These are phyloP conservation scores for Troglohyphantes excavatus DNA, from an alignment of 2,888 invertebrate species.

Conservation along the genomic window DNA sequence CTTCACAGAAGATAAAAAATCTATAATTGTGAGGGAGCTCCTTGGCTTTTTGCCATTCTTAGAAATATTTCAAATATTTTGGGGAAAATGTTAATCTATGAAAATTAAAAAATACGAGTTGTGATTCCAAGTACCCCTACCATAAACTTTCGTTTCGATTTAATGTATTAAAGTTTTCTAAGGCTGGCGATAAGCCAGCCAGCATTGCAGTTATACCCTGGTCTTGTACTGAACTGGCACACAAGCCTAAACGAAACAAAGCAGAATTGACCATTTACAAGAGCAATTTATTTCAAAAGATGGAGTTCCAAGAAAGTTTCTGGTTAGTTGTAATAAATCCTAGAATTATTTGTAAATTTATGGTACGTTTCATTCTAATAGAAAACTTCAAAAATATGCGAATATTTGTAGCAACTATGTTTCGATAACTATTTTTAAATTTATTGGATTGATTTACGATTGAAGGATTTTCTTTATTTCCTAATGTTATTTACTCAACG, in stretches of 20 bases:
- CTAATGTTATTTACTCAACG: too few relatives aligned
- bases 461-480: too few relatives aligned
- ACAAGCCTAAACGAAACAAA: not conserved
- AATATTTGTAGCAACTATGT: too few relatives aligned
- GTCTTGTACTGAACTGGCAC: not conserved
- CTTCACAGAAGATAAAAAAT: not conserved
- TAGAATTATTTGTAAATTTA: not conserved
- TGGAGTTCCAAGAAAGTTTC: too few relatives aligned
- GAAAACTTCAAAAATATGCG: too few relatives aligned
- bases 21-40: not conserved
- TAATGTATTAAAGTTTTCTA: constrained; percentile 5
- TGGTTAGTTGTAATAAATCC: too few relatives aligned
- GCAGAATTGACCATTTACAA: not conserved
- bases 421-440: too few relatives aligned
- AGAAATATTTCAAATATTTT: not conserved
- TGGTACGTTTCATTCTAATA: not conserved
- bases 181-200: not conserved
- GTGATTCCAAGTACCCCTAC: not conserved
- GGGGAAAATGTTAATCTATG: not conserved
- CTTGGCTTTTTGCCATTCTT: not conserved
- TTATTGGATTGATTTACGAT: too few relatives aligned
- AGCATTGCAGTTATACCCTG: not conserved
- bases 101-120: not conserved
- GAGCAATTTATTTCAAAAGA: too few relatives aligned
- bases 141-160: not conserved